Evolutionary conservation across 2,113 vertebrate genomes (phyloP).

Genomic region (Nesospiza acunhae): DNA sequence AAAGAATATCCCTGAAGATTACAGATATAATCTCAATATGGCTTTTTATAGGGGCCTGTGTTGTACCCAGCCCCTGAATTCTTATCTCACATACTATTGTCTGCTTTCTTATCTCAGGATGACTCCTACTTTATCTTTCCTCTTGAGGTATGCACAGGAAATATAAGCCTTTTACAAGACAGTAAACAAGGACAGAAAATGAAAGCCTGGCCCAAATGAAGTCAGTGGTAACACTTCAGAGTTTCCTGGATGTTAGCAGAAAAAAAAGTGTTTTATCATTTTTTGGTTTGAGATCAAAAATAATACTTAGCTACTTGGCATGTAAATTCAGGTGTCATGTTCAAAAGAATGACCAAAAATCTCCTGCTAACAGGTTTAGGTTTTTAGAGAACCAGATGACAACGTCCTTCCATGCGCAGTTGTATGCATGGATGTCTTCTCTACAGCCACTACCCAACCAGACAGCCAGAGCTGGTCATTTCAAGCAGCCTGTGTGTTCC

Average conservation of each 20-base stretch:
- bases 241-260: neutral
- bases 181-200: constrained; percentile 22
- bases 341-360: neutral
- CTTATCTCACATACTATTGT: constrained; percentile 43
- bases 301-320: neutral
- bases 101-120: constrained; percentile 43
- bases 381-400: neutral
- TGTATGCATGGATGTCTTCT: neutral
- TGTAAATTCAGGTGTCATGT: neutral
- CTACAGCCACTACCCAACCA: neutral
- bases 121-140: constrained; percentile 11
- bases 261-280: neutral
- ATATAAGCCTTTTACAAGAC: neutral
- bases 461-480: neutral
- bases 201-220: neutral
- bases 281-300: neutral
- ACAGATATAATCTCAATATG: neutral
- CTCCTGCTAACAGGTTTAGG: neutral
- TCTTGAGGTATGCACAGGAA: neutral
- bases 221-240: neutral
- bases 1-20: neutral
- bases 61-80: constrained; percentile 11
- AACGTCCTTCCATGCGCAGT: neutral
- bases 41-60: constrained; percentile 11
- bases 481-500: neutral